Evolutionary conservation across 2,888 invertebrate species (phyloP), one percentile per base, ranked within the genome.

Genomic region (Halictus ligatus): DNA sequence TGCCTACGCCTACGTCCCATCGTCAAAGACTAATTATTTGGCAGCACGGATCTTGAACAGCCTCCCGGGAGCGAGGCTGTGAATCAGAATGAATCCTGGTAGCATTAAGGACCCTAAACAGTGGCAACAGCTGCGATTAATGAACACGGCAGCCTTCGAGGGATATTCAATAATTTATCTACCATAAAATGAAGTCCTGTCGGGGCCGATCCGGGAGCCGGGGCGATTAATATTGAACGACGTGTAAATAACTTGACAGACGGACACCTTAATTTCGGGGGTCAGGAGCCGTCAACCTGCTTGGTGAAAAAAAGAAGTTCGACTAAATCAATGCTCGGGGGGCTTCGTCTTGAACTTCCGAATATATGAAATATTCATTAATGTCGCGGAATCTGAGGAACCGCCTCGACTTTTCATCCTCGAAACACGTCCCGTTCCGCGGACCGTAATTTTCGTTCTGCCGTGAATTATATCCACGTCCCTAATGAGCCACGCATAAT

Each of bases 401-500:
- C 75, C 60, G 75, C 78, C 76, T 64, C 86, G 78, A 89, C 89
- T 89, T 89, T 88, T 88, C 90, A 83, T 90, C 83, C 74, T 60
- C n/a, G 74, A 29, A 5, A 13, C 72, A 71, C 78, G 74, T 79
- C 21, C 8, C 40, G 40, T 69, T 84, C 73, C 40, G 81, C 75
- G 78, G 69, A 77, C 85, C 80, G 88, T 87, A 89, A 90, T 90
- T 90, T 90, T 88, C 86, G 86, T 80, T 78, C 78, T 81, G 40
- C 72, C 84, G 86, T 89, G 90, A 89, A 75, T 90, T 89, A 90
- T 90, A 83, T 73, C 81, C 88, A 79, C 81, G 35, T 72, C 76
- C 86, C 81, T 90, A 90, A 90, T 90, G 90, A 90, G 88, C 90
- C 88, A 80, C 88, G 87, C 88, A 88, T 90, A 90, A 90, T 90